Conservation (phyloP, 2,888 invertebrate genomes). For the Siphlonurus alternatus region DNA sequence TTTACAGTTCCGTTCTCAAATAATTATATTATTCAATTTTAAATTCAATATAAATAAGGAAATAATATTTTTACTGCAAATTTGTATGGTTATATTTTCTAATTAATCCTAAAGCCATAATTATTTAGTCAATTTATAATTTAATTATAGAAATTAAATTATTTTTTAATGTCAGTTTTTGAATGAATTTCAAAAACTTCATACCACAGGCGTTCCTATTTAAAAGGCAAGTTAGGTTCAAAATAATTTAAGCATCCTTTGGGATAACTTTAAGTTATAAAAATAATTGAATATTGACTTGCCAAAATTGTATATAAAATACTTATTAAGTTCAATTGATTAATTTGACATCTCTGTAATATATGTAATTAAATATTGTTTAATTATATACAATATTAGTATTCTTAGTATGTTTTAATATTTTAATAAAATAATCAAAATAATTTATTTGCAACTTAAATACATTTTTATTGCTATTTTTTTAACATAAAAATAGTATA, state of each 20-base stretch:
- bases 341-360: not conserved
- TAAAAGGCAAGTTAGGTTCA: not conserved
- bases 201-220: constrained; percentile 4
- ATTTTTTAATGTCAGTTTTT: not conserved
- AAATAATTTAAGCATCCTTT: not conserved
- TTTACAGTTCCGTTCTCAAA: no score
- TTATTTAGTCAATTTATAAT: not conserved
- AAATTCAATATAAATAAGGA: no score
- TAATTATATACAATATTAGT: no score
- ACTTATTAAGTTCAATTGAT: not conserved
- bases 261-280: not conserved
- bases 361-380: not conserved
- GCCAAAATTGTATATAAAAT: not conserved
- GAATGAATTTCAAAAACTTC: not conserved
- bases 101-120: not conserved
- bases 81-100: not conserved
- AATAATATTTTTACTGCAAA: not conserved
- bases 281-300: not conserved
- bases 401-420: no score
- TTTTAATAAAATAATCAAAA: no score
- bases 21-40: no score
- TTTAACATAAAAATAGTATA: no score
- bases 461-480: no score
- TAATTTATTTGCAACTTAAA: no score
- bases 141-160: not conserved